These are phyloP conservation scores for Coilia nasus DNA, from an alignment of 2,797 vertebrate genomes.

Conservation along the genomic window DNA sequence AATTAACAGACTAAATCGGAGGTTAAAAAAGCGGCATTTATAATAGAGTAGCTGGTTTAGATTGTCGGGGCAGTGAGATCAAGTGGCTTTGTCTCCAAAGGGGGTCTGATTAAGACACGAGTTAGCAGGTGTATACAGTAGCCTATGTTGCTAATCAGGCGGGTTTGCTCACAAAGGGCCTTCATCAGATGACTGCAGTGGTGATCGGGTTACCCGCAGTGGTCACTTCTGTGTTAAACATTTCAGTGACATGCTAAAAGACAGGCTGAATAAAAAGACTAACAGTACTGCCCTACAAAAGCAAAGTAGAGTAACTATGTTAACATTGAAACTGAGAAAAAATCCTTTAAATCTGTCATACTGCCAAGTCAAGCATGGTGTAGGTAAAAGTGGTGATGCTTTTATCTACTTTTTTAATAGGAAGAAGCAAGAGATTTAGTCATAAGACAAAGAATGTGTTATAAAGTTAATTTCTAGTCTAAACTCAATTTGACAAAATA, in stretches of 20 bases:
- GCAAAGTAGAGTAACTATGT: too few species aligned
- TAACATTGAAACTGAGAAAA: too few species aligned
- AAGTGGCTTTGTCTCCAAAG: neutral
- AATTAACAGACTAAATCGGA: slow-evolving; percentile 9
- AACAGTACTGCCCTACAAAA: too few species aligned
- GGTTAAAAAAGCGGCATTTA: neutral
- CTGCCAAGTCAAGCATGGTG: too few species aligned
- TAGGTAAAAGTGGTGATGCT: too few species aligned
- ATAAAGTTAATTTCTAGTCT: too few species aligned
- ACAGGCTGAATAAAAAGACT: neutral
- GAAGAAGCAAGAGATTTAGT: too few species aligned
- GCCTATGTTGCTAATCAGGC: neutral
- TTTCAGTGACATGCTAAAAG: neutral
- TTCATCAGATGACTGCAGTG: neutral
- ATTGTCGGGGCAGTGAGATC: slow-evolving; percentile 5
- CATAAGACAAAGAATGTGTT: too few species aligned
- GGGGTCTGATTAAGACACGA: neutral
- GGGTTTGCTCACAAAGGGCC: too few species aligned
- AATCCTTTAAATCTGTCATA: too few species aligned
- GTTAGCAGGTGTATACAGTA: neutral
- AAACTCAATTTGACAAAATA: too few species aligned
- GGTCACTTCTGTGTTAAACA: neutral
- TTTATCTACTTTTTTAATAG: too few species aligned
- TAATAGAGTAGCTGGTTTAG: slow-evolving; percentile 11
- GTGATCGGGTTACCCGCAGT: neutral